Percentiles rank a stretch among this genome's conserved stretches.
These are phyloP conservation scores for Ceratosolen fusciceps DNA, from an alignment of 1,140 invertebrate species.

Conservation along the genomic window DNA sequence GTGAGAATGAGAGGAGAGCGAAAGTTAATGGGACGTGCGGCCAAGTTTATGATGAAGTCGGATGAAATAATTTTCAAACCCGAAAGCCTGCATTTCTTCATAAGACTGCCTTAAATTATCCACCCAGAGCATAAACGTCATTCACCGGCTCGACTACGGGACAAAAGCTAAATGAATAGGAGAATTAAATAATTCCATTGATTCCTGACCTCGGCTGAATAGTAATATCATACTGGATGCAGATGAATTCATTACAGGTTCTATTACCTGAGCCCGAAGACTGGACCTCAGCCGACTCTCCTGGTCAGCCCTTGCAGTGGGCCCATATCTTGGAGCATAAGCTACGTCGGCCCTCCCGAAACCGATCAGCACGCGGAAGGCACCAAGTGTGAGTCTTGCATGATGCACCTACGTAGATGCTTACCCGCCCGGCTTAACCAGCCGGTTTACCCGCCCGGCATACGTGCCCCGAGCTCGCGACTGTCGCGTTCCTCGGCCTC, in stretches of 20 bases:
- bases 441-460: not conserved
- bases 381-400: constrained; percentile 54
- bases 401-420: not conserved
- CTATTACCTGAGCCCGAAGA: constrained; percentile 67
- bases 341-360: constrained; percentile 66
- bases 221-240: constrained; percentile 69
- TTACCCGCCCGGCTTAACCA: not conserved
- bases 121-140: not conserved
- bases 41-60: too few relatives aligned
- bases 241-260: constrained; percentile 69
- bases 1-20: too few relatives aligned
- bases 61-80: too few relatives aligned
- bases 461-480: not conserved
- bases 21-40: too few relatives aligned
- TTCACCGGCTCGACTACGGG: too few relatives aligned
- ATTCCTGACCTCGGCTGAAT: constrained; percentile 56
- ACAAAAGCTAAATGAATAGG: too few relatives aligned
- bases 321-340: constrained; percentile 68
- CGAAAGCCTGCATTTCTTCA: too few relatives aligned
- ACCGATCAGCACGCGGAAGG: constrained; percentile 63
- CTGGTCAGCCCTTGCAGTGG: constrained; percentile 69
- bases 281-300: constrained; percentile 66
- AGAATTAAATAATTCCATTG: constrained; percentile 43
- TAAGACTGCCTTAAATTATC: too few relatives aligned
- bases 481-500: not conserved